Evolutionary conservation across 1,140 invertebrate species (phyloP), one percentile per base, ranked within the genome.

Genomic region (Lucilia cuprina): DNA sequence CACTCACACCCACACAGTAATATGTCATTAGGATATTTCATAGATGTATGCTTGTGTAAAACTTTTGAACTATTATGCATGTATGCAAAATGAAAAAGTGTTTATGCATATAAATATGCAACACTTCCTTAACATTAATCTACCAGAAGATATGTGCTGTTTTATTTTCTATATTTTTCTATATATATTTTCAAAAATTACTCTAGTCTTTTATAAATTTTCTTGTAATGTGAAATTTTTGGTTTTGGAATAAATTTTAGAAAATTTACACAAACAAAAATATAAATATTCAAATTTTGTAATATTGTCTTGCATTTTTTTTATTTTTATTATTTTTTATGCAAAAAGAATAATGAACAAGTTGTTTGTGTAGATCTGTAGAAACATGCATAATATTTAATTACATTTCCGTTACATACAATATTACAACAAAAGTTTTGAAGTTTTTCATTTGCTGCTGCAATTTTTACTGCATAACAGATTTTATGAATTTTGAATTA

Each of bases 401-500:
- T 83, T 78, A 78, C 75, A 78, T 78, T 78, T 78, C 75, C 75
- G 75, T 78, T 78, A 78, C 75, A 78, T 19, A 78, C 75, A 78
- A 19, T 47, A 78, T 78, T 78, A 78, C 75, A 78, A 78, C 35
- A 47, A 47, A 47, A 78, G 14, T 78, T 41, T 78, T 41, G 41
- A 8, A 21, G n/a, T 19, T 78, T 78, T 35, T 47, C 5, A 17
- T 41, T 30, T 30, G 25, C 25, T 47, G 13, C n/a, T 7, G 41
- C 5, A 41, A 41, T 8, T 41, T 41, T 47, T 35, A 41, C 14
- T 17, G 25, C 8, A 82, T 70, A 21, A 3, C 17, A 70, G n/a
- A 41, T 41, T 78, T 47, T 78, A 78, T 78, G 35, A 35, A 47
- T 47, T 75, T 78, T 47, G 75, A 78, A 78, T 47, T 78, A 47